Base-by-base conservation (phyloP, 1,140 invertebrate genomes). In the Cotesia typhae region DNA sequence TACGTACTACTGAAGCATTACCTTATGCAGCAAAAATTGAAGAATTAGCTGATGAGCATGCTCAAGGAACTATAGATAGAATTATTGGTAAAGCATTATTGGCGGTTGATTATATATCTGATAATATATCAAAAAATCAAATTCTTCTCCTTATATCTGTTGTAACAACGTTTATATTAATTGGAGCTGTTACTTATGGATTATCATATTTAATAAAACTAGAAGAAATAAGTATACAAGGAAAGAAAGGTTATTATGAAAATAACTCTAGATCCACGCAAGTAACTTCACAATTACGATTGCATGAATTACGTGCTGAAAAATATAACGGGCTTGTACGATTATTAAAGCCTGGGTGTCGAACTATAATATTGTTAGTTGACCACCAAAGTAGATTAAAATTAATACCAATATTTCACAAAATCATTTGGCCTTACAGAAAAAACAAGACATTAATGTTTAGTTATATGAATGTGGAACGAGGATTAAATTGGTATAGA, bases 281-380 rank as follows among this genome's bases (percentile, higher is more conserved):
- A 4, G 81, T 87, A 38, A 89, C 90, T 73, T 89, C 92, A 0
- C 93, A 94, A 83, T 85, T 97, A 20, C 90, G 92, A 68, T 88
- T 99, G 51, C 96, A 99, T 82, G 98, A 99, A 85, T 88, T 99
- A 67, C 88, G 96, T 57, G 94, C 94, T 12, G 96, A 98, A 87
- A 98, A 97, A 69, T 99, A 98, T 81, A 96, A 97, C 85, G 96
- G 95, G 51, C 89, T 99, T 70, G 94, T 99, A 36, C 90, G 95
- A 59, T 85, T 99, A 61, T 88, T 98, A 52, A 98, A 98, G 82
- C 97, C 98, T 0, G 98, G 98, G 0, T 98, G 96, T 82, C 89
- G 98, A 14, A 98, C 97, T 0, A 92, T 99, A 72, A 90, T 98
- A 41, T 82, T 99, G 7, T 87, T 99, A 38, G 92, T 98, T 2